These are phyloP conservation scores for Colletes gigas DNA, from an alignment of 1,140 invertebrate genomes.

Conservation along the genomic window DNA sequence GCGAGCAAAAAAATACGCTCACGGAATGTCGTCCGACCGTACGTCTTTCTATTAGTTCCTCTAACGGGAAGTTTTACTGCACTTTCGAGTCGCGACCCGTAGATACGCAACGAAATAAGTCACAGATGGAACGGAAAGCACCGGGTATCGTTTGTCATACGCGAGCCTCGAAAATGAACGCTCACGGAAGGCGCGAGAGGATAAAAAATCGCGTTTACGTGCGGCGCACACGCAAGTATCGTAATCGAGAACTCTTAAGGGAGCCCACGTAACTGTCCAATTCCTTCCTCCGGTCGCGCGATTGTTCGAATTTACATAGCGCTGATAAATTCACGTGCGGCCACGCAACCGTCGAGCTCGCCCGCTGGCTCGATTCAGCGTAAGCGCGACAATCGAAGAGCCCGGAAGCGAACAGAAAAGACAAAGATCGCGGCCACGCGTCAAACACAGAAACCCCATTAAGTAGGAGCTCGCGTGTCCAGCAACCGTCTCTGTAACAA, in stretches of 20 bases:
- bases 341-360: neutral
- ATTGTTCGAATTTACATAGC: neutral
- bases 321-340: conserved; percentile 13
- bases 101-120: no score
- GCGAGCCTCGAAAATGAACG: no score
- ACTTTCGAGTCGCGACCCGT: no score
- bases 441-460: conserved; percentile 75
- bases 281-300: neutral
- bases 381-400: conserved; percentile 37
- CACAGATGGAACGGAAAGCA: no score
- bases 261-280: neutral
- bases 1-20: no score
- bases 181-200: no score
- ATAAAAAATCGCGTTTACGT: neutral
- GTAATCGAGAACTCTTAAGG: neutral
- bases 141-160: no score
- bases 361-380: conserved; percentile 21
- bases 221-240: neutral
- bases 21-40: no score
- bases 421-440: conserved; percentile 54
- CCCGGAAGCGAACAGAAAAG: conserved; percentile 39
- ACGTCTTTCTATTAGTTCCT: no score
- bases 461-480: conserved; percentile 67
- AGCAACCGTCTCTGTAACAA: conserved; percentile 64
- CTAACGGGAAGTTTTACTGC: no score